A percentile compares a stretch with the other conserved stretches of the same genome.
These are phyloP conservation scores for Aspidiotus destructor DNA, from an alignment of 2,888 invertebrate species.

Conservation along the genomic window DNA sequence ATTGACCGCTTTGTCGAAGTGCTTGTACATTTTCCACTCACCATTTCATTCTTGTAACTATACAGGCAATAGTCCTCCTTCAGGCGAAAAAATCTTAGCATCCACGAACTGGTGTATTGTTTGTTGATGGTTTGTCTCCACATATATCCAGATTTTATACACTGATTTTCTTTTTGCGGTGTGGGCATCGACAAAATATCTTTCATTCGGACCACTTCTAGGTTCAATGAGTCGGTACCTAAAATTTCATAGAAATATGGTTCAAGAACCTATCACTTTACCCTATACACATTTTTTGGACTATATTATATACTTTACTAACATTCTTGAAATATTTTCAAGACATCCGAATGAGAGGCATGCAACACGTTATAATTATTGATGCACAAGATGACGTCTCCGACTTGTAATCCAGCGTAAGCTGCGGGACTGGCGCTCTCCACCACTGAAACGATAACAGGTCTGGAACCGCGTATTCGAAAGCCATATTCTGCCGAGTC, in stretches of 20 bases:
- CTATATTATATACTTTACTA: too few relatives aligned
- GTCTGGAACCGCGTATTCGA: conserved; percentile 87
- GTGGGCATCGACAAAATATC: conserved; percentile 58
- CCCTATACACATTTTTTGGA: not conserved
- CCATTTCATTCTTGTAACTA: conserved; percentile 85
- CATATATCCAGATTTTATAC: conserved; percentile 45
- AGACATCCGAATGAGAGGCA: conserved; percentile 62
- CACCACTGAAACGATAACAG: conserved; percentile 91
- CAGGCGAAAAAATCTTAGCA: conserved; percentile 80
- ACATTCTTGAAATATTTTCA: conserved; percentile 32
- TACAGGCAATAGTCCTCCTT: conserved; percentile 88
- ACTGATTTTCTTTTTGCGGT: conserved; percentile 40
- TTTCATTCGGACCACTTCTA: conserved; percentile 81
- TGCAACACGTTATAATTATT: conserved; percentile 85
- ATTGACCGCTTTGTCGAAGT: too few relatives aligned
- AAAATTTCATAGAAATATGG: not conserved
- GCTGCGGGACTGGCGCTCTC: conserved; percentile 91
- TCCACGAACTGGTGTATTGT: conserved; percentile 57
- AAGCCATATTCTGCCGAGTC: conserved; percentile 79
- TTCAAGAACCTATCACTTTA: not conserved
- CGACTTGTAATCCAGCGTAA: conserved; percentile 81
- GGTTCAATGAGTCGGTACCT: conserved; percentile 64
- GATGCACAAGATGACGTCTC: conserved; percentile 85
- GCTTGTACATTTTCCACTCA: conserved; percentile 45
- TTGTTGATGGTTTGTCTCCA: conserved; percentile 39